Evolutionary conservation across 2,113 vertebrate genomes (phyloP).

Genomic region (Gambusia affinis): DNA sequence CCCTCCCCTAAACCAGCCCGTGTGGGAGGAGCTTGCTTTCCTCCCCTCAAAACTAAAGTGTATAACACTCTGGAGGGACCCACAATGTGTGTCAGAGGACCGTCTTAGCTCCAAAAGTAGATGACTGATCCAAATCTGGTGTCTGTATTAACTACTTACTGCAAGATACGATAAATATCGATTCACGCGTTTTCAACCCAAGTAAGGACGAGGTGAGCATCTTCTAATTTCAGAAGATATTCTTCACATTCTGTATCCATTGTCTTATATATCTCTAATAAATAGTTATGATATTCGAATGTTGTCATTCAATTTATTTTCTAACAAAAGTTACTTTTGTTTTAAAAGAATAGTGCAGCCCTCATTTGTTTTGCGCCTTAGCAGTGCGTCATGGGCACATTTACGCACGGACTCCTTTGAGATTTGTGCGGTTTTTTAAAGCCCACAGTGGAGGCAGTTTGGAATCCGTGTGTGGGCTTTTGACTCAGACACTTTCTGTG

Average conservation of each 20-base stretch:
- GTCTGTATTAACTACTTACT: conserved; percentile 64
- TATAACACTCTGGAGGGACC: conserved; percentile 69
- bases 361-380: conserved; percentile 10
- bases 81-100: conserved; percentile 77
- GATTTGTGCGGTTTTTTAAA: conserved; percentile 53
- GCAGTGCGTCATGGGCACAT: conserved; percentile 53
- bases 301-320: conserved; percentile 34
- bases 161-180: conserved; percentile 53
- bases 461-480: conserved; percentile 68
- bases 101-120: conserved; percentile 73
- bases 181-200: conserved; percentile 51
- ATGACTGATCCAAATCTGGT: conserved; percentile 70
- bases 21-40: conserved; percentile 70
- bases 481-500: conserved; percentile 21
- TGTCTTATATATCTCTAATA: neutral
- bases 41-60: conserved; percentile 48
- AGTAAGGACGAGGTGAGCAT: conserved; percentile 74
- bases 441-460: conserved; percentile 35
- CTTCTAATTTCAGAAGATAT: conserved; percentile 1
- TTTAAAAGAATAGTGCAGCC: neutral
- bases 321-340: conserved; percentile 7
- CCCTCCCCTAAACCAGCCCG: conserved; percentile 27
- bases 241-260: neutral
- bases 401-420: conserved; percentile 61
- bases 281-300: neutral